Conservation (phyloP, 2,797 vertebrate species). For the Buphagus erythrorhynchus region DNA sequence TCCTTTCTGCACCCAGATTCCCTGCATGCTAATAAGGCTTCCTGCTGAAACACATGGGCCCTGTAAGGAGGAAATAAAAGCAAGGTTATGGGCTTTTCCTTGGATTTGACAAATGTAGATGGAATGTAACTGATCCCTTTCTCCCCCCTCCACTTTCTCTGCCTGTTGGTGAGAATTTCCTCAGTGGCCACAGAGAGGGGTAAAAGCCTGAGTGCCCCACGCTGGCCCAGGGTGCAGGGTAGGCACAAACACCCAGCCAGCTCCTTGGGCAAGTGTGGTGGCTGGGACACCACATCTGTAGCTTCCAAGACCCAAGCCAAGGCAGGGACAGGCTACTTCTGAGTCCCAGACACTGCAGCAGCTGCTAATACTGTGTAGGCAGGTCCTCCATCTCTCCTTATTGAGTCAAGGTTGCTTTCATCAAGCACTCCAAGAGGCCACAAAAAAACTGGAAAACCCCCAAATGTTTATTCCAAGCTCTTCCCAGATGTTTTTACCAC, state of each 20-base stretch:
- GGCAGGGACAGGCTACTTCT: background rate
- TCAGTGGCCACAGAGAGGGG: rapidly evolving
- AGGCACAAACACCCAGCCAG: background rate
- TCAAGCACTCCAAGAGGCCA: background rate
- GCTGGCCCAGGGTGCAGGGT: background rate
- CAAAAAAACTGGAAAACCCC: background rate
- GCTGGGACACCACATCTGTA: background rate
- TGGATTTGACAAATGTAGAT: background rate
- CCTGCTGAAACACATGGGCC: background rate
- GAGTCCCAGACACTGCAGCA: background rate
- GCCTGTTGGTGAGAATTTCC: background rate
- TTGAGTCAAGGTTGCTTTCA: background rate
- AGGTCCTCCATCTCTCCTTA: background rate
- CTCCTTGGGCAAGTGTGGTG: background rate
- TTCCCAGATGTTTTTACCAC: background rate
- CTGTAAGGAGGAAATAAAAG: slow-evolving; percentile 23
- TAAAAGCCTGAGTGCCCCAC: background rate
- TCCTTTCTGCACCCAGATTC: background rate
- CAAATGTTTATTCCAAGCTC: background rate
- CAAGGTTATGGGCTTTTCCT: slow-evolving; percentile 15
- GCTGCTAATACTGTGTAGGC: background rate
- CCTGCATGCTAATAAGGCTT: background rate
- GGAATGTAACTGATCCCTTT: background rate
- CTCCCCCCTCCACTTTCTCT: background rate
- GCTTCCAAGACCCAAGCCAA: background rate